Evolutionary conservation across 1,140 invertebrate genomes (phyloP).

Genomic region (Drosophila prosaltans): DNA sequence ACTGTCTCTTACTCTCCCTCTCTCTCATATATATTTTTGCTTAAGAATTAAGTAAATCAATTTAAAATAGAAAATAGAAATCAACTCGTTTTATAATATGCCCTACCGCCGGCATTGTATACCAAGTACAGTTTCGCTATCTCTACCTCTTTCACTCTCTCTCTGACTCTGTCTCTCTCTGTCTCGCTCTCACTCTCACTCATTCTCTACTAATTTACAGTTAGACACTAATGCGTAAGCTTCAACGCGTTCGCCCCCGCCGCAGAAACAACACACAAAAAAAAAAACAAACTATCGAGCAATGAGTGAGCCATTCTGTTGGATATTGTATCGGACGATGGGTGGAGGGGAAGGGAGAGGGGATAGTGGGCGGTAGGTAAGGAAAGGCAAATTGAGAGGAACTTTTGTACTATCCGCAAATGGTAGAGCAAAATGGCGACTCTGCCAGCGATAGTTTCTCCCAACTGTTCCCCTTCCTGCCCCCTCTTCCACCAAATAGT

Average conservation of each 20-base stretch:
- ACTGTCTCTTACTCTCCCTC: too few relatives aligned
- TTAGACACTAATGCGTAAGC: conserved; percentile 31
- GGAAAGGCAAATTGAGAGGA: conserved; percentile 20
- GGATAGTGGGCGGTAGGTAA: not conserved
- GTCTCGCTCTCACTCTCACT: conserved; percentile 25
- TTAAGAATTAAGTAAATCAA: conserved; percentile 61
- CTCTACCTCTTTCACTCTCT: conserved; percentile 11
- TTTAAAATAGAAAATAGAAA: conserved; percentile 70
- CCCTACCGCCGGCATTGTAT: conserved; percentile 32
- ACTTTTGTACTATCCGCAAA: conserved; percentile 48
- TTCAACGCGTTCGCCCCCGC: not conserved
- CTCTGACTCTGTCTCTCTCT: conserved; percentile 25
- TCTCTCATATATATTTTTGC: not conserved
- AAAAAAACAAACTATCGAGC: conserved; percentile 31
- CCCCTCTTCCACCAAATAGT: conserved; percentile 48
- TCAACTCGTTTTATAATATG: conserved; percentile 23
- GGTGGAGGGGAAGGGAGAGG: not conserved
- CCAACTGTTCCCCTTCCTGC: not conserved
- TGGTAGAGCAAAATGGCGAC: conserved; percentile 33
- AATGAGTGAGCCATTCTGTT: conserved; percentile 16
- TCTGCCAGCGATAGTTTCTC: conserved; percentile 61
- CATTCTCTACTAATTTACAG: conserved; percentile 34
- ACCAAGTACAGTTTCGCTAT: conserved; percentile 64
- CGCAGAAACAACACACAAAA: conserved; percentile 3
- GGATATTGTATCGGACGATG: not conserved